Conservation (phyloP, 2,888 invertebrate genomes). For the Endotricha flammealis region DNA sequence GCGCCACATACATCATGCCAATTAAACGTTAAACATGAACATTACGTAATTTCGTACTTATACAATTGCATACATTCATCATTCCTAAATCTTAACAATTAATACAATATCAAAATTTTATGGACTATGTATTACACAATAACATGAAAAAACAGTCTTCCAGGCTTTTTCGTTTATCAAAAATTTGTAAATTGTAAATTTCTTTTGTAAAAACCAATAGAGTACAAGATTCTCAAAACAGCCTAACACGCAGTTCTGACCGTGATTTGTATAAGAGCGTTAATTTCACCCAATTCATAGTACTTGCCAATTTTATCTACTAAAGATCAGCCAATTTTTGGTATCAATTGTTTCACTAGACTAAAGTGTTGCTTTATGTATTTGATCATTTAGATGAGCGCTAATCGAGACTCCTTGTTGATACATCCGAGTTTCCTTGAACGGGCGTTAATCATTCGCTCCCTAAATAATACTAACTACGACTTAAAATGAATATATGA, state of each 20-base stretch:
- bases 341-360: conserved; percentile 40
- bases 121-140: conserved; percentile 68
- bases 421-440: background rate
- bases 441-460: conserved; percentile 17
- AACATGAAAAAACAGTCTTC: conserved; percentile 74
- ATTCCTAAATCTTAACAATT: conserved; percentile 61
- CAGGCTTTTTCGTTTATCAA: conserved; percentile 68
- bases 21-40: conserved; percentile 4
- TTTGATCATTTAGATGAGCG: conserved; percentile 18
- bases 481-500: conserved; percentile 11
- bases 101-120: conserved; percentile 71
- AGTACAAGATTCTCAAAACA: conserved; percentile 66
- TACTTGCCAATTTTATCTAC: conserved; percentile 35
- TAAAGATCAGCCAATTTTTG: conserved; percentile 50
- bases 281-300: conserved; percentile 21
- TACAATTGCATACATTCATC: conserved; percentile 47
- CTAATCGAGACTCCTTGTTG: conserved; percentile 11
- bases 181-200: conserved; percentile 76
- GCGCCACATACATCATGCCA: conserved; percentile 16
- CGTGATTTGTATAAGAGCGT: conserved; percentile 26
- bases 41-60: conserved; percentile 28
- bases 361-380: conserved; percentile 26
- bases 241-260: conserved; percentile 44
- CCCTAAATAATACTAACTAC: conserved; percentile 22
- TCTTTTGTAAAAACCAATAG: conserved; percentile 59